Evolutionary conservation across 2,888 invertebrate genomes (phyloP), one percentile per base, ranked within the genome.

Genomic region (Cactoblastis cactorum): DNA sequence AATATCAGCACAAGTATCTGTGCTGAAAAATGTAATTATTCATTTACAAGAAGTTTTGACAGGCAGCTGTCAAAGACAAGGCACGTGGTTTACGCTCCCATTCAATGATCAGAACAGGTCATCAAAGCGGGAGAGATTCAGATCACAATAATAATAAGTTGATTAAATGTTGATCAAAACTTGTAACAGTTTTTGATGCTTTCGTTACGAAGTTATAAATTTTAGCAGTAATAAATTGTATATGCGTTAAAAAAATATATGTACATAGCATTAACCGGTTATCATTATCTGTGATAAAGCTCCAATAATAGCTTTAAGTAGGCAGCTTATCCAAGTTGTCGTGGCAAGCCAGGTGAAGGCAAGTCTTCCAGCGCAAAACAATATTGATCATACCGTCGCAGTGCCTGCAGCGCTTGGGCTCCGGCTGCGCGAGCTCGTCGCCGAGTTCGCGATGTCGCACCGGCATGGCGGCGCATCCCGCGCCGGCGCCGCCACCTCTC

Each of bases 381-480:
- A 66, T 68, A 53, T 65, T 65, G 57, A 60, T 68, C 78, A 76
- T 93, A 95, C 95, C 95, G 95, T 95, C 95, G 94, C 95, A 95
- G 91, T 95, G 95, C 92, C 94, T 95, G 94, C 95, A 95, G 94
- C 95, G 95, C 91, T 95, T 95, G 90, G 95, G 94, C 93, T 95
- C 94, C 91, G 95, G 95, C 74, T 86, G 81, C 76, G 88, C 88
- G 85, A 86, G 80, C 78, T 88, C 88, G 80, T 90, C 90, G 83
- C 89, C 86, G 84, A 85, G 85, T 80, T 87, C 87, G 86, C 90
- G 90, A 75, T 90, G 88, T 83, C 90, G 87, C 82, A 90, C 90
- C 85, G 90, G 90, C 90, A 90, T 90, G 89, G 89, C 90, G 83
- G 87, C 88, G 86, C 87, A 87, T 87, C 83, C 84, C 88, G 88